Evolutionary conservation across 2,113 vertebrate genomes (phyloP).

Genomic region (Connochaetes taurinus): DNA sequence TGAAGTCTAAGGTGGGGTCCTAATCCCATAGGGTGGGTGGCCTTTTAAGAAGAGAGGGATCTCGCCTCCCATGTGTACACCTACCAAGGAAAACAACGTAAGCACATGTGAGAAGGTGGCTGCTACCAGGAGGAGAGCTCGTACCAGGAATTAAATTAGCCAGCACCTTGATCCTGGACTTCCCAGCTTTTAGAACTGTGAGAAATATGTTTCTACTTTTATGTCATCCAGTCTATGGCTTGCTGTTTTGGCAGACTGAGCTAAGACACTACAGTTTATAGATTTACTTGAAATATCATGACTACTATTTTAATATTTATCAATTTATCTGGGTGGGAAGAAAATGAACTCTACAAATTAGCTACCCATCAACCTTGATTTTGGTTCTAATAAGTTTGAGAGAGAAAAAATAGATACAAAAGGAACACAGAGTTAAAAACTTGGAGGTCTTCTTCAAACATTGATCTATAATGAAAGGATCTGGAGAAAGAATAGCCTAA

Average conservation of each 20-base stretch:
- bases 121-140: neutral
- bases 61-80: neutral
- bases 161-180: neutral
- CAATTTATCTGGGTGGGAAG: neutral
- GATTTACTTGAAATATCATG: neutral
- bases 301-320: neutral
- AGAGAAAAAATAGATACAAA: neutral
- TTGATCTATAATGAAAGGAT: neutral
- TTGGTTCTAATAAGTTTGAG: neutral
- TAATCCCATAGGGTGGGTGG: neutral
- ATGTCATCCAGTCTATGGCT: neutral
- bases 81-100: neutral
- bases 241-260: neutral
- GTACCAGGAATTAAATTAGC: neutral
- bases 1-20: neutral
- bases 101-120: neutral
- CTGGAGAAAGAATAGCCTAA: neutral
- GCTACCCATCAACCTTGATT: neutral
- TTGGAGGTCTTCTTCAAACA: neutral
- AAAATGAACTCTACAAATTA: neutral
- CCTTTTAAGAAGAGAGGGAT: neutral
- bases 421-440: neutral
- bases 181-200: neutral
- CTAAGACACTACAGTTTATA: neutral
- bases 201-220: neutral